phyloP scores from a whole-genome alignment of 2,113 vertebrate genomes.

The Callionymus lyra region DNA sequence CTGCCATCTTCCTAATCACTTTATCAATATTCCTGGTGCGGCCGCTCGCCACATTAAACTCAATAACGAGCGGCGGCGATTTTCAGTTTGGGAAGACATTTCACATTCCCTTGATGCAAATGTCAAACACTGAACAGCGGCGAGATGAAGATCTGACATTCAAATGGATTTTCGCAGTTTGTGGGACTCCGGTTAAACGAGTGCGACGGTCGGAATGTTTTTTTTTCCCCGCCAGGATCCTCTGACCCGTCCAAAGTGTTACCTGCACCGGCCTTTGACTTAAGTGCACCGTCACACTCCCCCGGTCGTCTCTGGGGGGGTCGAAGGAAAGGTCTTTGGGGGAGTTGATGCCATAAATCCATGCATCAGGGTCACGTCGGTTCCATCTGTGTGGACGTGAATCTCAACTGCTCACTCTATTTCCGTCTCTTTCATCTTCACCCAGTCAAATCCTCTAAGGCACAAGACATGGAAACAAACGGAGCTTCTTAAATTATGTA shows the following conservation, averaged over 20 bases:
- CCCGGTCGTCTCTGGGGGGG: slow-evolving; percentile 41
- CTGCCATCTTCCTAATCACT: slow-evolving; percentile 28
- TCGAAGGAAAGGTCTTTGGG: slow-evolving; percentile 55
- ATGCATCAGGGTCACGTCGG: slow-evolving; percentile 49
- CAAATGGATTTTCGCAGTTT: slow-evolving; percentile 14
- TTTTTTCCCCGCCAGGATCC: no score
- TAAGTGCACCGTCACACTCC: slow-evolving; percentile 41
- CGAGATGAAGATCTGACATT: slow-evolving; percentile 32
- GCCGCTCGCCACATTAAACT: slow-evolving; percentile 23
- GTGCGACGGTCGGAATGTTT: no score
- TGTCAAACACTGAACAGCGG: slow-evolving; percentile 27
- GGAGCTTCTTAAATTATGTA: slow-evolving; percentile 19
- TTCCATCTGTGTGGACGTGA: background rate
- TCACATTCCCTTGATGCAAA: slow-evolving; percentile 27
- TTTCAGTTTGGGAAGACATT: slow-evolving; percentile 15
- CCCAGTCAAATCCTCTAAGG: slow-evolving; percentile 10
- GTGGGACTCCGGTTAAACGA: slow-evolving; percentile 13
- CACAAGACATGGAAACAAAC: slow-evolving; percentile 16
- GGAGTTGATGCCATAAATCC: slow-evolving; percentile 39
- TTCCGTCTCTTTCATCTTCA: slow-evolving; percentile 22
- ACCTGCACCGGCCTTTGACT: slow-evolving; percentile 47
- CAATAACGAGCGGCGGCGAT: slow-evolving; percentile 17
- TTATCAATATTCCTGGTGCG: slow-evolving; percentile 30
- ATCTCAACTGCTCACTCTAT: slow-evolving; percentile 15
- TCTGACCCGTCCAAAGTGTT: no score